Base-by-base conservation (phyloP, 2,113 vertebrate species). In the Periophthalmodon schlosseri region DNA sequence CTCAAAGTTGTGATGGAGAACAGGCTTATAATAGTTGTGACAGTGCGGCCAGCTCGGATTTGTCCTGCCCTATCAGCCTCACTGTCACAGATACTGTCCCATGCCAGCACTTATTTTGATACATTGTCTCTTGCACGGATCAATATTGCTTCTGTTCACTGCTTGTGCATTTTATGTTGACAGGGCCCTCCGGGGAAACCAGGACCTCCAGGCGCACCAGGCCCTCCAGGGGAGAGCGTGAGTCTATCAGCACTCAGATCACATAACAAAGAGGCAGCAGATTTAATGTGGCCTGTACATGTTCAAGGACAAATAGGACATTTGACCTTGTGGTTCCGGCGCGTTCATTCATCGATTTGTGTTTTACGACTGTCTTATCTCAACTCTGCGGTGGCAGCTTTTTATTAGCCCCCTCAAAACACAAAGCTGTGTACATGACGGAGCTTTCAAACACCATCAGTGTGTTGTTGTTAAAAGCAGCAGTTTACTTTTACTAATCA, bases 111-210 rank as follows among this genome's bases (percentile, higher is more conserved):
- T 65, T 36, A 2, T 64, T 11, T 64, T 64, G 61, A 64, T 36
- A 14, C 61, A 36, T 64, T 39, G 8, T 64, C 16, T 64, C 13
- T 64, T 12, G 10, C n/a, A 5, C 13, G 34, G 34, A 65, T 65
- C 34, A n/a, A 65, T 44, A 65, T 33, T 65, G 6, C 39, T 36
- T n/a, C 63, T 65, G 63, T 65, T 20, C 34, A 65, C 63, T n/a
- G 63, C 61, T 18, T 1, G 18, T 65, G 63, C 34, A 34, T 63
- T 63, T 63, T 63, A 14, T 65, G 34, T 65, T 76, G 49, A 73
- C 82, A 96, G 96, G 96, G 95, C 1, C 82, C 85, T 70, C 77
- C 72, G 0, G 96, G 95, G 39, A 93, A 80, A 72, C 72, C 86
- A 34, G 95, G 95, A 76, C 69, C 79, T 33, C 89, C 86, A 4